Evolutionary conservation across 1,140 invertebrate genomes (phyloP).

Genomic region (Archivesica marissinica): DNA sequence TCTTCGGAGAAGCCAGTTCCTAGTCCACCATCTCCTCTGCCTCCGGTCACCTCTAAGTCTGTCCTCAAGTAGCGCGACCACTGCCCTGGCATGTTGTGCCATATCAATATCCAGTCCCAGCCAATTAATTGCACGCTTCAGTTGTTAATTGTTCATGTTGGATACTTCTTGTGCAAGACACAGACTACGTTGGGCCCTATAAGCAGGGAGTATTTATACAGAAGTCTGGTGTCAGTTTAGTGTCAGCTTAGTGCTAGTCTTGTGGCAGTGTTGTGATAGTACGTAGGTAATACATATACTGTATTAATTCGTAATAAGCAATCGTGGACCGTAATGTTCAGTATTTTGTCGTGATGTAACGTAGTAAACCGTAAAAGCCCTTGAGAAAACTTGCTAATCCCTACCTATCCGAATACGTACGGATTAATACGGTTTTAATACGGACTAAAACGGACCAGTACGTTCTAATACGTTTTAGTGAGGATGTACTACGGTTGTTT

Average conservation of each 20-base stretch:
- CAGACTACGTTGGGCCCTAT: too few relatives aligned
- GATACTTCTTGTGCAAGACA: too few relatives aligned
- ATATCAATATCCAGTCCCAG: constrained; percentile 10
- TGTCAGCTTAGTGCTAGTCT: neutral
- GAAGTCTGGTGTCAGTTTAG: neutral
- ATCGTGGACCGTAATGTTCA: too few relatives aligned
- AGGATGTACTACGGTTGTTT: constrained; percentile 31
- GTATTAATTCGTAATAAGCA: too few relatives aligned
- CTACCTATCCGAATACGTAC: constrained; percentile 24
- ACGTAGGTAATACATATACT: too few relatives aligned
- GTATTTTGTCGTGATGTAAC: too few relatives aligned
- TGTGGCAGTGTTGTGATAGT: too few relatives aligned
- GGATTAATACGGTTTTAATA: too few relatives aligned
- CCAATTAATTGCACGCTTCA: too few relatives aligned
- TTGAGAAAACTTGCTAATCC: constrained; percentile 7
- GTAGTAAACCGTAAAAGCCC: too few relatives aligned
- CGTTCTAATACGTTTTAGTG: constrained; percentile 21
- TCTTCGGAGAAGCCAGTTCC: constrained; percentile 13
- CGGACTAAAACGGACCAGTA: neutral
- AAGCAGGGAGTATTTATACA: too few relatives aligned
- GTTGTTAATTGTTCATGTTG: too few relatives aligned
- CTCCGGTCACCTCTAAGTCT: neutral
- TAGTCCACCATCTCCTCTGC: constrained; percentile 3
- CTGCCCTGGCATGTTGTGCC: constrained; percentile 13
- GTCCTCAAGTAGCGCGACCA: constrained; percentile 11